Conservation (phyloP, 2,113 vertebrate species). For the Serinus canaria region DNA sequence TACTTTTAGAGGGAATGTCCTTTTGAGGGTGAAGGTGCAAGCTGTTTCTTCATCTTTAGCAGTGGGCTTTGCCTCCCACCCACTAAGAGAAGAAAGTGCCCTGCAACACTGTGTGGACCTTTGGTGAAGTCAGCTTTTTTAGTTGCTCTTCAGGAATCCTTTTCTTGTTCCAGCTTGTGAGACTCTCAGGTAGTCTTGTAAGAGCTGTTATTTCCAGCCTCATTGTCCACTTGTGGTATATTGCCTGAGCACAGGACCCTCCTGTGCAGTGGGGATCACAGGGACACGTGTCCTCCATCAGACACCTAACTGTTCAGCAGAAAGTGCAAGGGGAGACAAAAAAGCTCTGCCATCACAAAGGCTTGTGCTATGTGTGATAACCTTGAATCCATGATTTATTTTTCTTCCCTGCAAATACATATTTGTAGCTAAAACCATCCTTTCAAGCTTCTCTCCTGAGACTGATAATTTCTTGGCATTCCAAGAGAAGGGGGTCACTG, state of each 20-base stretch:
- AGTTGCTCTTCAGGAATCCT: slow-evolving; percentile 53
- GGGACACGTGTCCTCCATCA: neutral
- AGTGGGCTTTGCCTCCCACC: slow-evolving; percentile 56
- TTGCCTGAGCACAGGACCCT: neutral
- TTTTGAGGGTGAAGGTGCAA: slow-evolving; percentile 46
- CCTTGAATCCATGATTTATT: neutral
- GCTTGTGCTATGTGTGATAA: neutral
- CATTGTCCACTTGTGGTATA: slow-evolving; percentile 5
- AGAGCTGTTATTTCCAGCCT: slow-evolving; percentile 47
- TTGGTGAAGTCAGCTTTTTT: slow-evolving; percentile 50
- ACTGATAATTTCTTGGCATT: slow-evolving; percentile 22
- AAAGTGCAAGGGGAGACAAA: neutral
- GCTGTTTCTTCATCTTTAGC: slow-evolving; percentile 47
- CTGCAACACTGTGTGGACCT: slow-evolving; percentile 28
- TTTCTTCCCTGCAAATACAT: neutral
- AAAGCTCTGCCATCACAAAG: neutral
- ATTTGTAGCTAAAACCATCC: slow-evolving; percentile 5
- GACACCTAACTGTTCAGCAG: neutral
- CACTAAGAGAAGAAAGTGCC: slow-evolving; percentile 64
- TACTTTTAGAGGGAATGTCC: slow-evolving; percentile 38
- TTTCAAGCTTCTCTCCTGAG: neutral
- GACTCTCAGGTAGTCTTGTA: slow-evolving; percentile 22
- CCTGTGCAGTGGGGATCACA: neutral
- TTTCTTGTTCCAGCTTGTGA: slow-evolving; percentile 59
- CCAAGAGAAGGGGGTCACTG: neutral